Evolutionary conservation across 2,797 vertebrate species (phyloP).

Genomic region (Todus mexicanus): DNA sequence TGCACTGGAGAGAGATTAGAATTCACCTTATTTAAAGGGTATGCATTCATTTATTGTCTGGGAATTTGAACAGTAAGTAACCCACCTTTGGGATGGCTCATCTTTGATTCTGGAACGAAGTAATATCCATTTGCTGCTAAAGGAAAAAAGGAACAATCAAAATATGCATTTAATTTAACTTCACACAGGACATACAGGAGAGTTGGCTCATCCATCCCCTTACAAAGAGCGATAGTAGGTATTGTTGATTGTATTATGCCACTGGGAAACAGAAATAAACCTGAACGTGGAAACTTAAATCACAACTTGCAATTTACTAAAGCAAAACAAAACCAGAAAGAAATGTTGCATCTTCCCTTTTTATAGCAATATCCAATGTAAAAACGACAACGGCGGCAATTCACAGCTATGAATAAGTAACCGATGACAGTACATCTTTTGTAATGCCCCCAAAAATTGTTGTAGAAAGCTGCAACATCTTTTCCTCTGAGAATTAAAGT

Average conservation of each 20-base stretch:
- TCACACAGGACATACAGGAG: not conserved
- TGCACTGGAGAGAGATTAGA: not conserved
- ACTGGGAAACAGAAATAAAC: conserved; percentile 69
- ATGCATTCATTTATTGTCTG: not conserved
- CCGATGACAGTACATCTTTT: not conserved
- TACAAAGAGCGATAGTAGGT: conserved; percentile 21
- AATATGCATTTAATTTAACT: conserved; percentile 26
- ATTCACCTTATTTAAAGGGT: not conserved
- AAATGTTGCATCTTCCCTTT: conserved; percentile 16
- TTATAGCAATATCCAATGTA: conserved; percentile 43
- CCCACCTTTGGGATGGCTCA: not conserved
- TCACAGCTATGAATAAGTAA: conserved; percentile 57
- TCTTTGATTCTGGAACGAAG: not conserved
- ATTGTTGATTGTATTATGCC: conserved; percentile 56
- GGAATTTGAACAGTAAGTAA: not conserved
- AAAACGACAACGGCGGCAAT: conserved; percentile 51
- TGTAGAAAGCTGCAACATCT: not conserved
- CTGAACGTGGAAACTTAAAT: conserved; percentile 52
- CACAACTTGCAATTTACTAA: conserved; percentile 59
- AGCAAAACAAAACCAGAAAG: conserved; percentile 61
- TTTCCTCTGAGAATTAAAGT: not conserved
- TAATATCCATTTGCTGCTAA: not conserved
- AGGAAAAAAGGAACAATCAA: not conserved
- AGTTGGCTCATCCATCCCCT: conserved; percentile 22
- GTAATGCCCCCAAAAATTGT: not conserved